Evolutionary conservation across 2,113 vertebrate species (phyloP), one percentile per base, ranked within the genome.

Genomic region (Alligator mississippiensis): DNA sequence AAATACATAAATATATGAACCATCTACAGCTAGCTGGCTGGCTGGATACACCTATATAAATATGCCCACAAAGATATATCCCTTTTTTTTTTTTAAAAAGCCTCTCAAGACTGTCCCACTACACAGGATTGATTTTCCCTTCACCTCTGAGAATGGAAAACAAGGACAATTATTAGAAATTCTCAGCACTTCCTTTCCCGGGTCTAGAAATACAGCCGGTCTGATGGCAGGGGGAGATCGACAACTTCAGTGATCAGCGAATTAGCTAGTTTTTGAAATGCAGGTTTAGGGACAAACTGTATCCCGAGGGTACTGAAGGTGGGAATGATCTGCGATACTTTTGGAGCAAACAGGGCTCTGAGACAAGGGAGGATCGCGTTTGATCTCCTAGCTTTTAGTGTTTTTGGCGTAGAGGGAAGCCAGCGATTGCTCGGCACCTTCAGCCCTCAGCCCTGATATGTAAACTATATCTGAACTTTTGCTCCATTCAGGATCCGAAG

Each of bases 401-500:
- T 77, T 47, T 59, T 88, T 66, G 70, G 74, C 80, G 47, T 83
- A 78, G 54, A 78, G 34, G 47, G 66, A 82, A 88, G 74, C 82
- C 87, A 82, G 90, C 10, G 3, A 59, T 76, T 82, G 57, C 90
- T 70, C 89, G 89, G 79, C 88, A 94, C 92, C 88, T 96, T 61
- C 66, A 70, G 82, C 83, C 79, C 88, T 87, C 84, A 3, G 34
- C 78, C 34, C 30, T 90, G 89, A 89, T 90, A 91, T 89, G 92
- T 95, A 97, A 96, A 96, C 96, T 96, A 18, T 61, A 93, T 95
- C 60, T 96, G 96, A 97, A 97, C 95, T 97, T 95, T 75, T 89
- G 84, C 80, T 94, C 87, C 77, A 64, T 87, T 87, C 59, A 85
- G 72, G 94, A 95, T 5, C 72, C 27, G 34, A 86, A 94, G 93